These are phyloP conservation scores for Aphis gossypii DNA, from an alignment of 1,140 invertebrate species.

Conservation along the genomic window DNA sequence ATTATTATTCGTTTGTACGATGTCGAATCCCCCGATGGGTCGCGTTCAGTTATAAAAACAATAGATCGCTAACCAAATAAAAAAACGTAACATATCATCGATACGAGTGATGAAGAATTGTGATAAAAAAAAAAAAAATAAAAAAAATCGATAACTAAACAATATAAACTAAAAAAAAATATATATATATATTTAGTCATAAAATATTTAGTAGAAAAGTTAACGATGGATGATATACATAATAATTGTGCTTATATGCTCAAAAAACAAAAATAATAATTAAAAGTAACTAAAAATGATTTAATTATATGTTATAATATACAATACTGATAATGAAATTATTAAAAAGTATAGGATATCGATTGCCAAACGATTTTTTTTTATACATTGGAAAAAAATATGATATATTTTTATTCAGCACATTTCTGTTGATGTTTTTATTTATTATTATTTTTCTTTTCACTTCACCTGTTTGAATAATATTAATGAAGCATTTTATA, in stretches of 20 bases:
- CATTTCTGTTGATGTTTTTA: neutral
- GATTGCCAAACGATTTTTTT: slow-evolving; percentile 50
- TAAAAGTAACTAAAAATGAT: neutral
- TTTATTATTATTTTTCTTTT: slow-evolving; percentile 29
- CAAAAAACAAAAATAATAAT: slow-evolving; percentile 32
- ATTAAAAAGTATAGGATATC: slow-evolving; percentile 37
- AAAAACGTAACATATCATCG: slow-evolving; percentile 58
- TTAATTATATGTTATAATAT: neutral
- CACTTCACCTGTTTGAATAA: neutral
- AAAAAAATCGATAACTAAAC: slow-evolving; percentile 41
- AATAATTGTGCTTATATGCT: slow-evolving; percentile 47
- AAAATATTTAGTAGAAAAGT: slow-evolving; percentile 6
- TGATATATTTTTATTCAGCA: slow-evolving; percentile 38
- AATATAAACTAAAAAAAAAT: slow-evolving; percentile 26
- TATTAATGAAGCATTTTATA: slow-evolving; percentile 18
- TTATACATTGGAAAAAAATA: slow-evolving; percentile 17
- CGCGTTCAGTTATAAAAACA: slow-evolving; percentile 13
- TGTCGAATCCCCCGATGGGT: slow-evolving; percentile 30
- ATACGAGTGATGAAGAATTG: slow-evolving; percentile 57
- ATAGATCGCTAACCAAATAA: slow-evolving; percentile 30
- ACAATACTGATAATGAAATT: neutral
- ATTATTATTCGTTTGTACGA: slow-evolving; percentile 47
- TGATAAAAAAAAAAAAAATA: slow-evolving; percentile 36
- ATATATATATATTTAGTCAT: neutral
- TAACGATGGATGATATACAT: neutral